Evolutionary conservation across 2,888 invertebrate genomes (phyloP), one percentile per base, ranked within the genome.

Genomic region (Ichneumoninae sp.): DNA sequence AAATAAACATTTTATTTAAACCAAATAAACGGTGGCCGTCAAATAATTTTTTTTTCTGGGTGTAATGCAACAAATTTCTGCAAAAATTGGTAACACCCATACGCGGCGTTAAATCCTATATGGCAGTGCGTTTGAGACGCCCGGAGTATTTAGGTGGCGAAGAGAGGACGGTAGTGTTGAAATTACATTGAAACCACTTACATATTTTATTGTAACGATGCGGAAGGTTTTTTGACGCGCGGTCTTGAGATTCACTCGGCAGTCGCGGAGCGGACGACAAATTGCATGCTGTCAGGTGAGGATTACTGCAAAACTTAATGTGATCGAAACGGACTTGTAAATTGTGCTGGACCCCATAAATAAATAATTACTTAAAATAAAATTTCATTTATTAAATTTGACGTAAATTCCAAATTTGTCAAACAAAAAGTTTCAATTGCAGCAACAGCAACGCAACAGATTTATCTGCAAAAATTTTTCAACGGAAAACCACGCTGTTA

Each of bases 201-300:
- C 66, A 54, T 70, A 44, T 63, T 81, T 63, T 26, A 75, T 81
- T 75, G 69, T 60, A 69, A 81, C 50, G 40, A 70, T 19, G 16
- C 36, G 3, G 4, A 66, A 6, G 57, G 22, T 54, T 30, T 30
- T 6, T 19, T 54, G 3, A 40, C 40, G 8, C 8, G 40, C 3
- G 1, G 40, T 1, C 2, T 40, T 8, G 7, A 40, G 8, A 8
- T 40, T 40, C 40, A 40, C 0, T 40, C 8, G 5, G 7, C 40
- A 40, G 40, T 40, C 40, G 40, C 40, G 8, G 8, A 22, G 1
- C 3, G 3, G 3, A 57, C 22, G 13, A 26, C 26, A 26, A 26
- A 26, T 3, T 44, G 3, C 44, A 13, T 13, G 1, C 3, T 3
- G 44, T 40, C 40, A 40, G 40, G 7, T 40, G 7, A 8, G 40